These are phyloP conservation scores for Gorilla gorilla DNA, from an alignment of 2,113 vertebrate species.

Conservation along the genomic window DNA sequence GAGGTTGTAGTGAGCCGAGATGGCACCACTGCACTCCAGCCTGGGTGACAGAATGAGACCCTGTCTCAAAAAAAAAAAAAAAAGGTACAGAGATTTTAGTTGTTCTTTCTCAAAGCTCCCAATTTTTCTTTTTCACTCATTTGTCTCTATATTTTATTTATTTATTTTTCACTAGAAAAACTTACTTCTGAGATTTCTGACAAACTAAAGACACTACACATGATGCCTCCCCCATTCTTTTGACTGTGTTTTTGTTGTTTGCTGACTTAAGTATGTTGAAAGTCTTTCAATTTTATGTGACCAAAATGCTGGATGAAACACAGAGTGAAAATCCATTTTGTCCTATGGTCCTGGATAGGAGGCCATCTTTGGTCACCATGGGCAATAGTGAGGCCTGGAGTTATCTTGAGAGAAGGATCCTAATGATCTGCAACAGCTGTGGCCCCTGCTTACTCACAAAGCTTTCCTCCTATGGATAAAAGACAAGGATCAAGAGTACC, in stretches of 20 bases:
- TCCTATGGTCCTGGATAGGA: not conserved
- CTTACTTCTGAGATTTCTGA: not conserved
- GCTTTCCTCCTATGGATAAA: too few relatives aligned
- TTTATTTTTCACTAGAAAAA: not conserved
- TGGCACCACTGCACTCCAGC: too few relatives aligned
- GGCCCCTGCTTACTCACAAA: not conserved
- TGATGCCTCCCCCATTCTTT: not conserved
- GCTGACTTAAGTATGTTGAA: not conserved
- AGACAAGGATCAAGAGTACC: not conserved
- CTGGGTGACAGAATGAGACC: too few relatives aligned
- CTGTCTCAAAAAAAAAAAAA: too few relatives aligned
- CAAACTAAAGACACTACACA: fast-evolving
- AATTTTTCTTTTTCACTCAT: not conserved
- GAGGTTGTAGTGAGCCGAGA: too few relatives aligned
- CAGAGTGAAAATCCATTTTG: not conserved
- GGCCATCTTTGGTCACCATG: not conserved
- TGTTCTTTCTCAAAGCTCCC: not conserved
- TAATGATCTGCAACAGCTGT: fast-evolving
- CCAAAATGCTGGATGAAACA: not conserved
- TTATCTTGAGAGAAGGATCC: fast-evolving
- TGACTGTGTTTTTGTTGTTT: not conserved
- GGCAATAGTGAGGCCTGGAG: not conserved
- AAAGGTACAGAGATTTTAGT: not conserved
- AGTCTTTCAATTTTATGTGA: not conserved
- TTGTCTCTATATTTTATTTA: not conserved